phyloP scores from a whole-genome alignment of 2,113 vertebrate genomes.

The Ageneiosus marmoratus region DNA sequence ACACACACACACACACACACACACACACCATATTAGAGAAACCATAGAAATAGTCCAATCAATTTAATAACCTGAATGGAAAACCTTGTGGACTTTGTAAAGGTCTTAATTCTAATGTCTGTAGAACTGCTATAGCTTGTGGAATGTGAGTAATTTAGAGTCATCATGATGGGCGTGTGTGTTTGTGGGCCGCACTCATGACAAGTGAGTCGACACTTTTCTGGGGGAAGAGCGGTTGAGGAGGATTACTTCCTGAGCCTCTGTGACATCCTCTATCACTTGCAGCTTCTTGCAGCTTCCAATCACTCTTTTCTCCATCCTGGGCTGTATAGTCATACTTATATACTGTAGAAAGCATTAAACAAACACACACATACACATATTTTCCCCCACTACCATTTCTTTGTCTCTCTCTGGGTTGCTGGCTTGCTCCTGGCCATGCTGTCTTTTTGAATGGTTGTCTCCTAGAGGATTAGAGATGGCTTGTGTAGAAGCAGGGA shows the following conservation, averaged over 20 bases:
- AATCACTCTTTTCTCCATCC: slow-evolving; percentile 21
- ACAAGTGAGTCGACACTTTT: slow-evolving; percentile 23
- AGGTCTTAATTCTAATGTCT: not conserved
- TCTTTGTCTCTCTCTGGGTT: slow-evolving; percentile 14
- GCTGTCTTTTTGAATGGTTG: slow-evolving; percentile 18
- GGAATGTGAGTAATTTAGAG: not conserved
- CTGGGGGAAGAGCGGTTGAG: slow-evolving; percentile 16
- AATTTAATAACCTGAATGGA: not conserved
- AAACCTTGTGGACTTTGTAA: not conserved
- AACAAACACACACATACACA: slow-evolving; percentile 2
- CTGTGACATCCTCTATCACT: slow-evolving; percentile 25
- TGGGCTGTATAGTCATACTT: not conserved
- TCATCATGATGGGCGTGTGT: not conserved
- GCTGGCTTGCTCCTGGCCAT: slow-evolving; percentile 20
- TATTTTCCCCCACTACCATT: slow-evolving; percentile 28
- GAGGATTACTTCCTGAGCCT: slow-evolving; percentile 33
- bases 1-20: slow-evolving; percentile 14
- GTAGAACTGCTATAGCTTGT: not conserved
- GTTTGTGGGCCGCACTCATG: slow-evolving; percentile 3
- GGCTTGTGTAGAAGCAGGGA: slow-evolving; percentile 5
- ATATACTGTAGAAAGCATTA: slow-evolving; percentile 8
- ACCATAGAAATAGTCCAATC: not conserved
- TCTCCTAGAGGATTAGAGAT: not conserved
- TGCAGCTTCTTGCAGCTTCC: not conserved
- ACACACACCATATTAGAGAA: not conserved